Base-by-base conservation (phyloP, 2,797 vertebrate genomes). In the Sebastiscus tertius region DNA sequence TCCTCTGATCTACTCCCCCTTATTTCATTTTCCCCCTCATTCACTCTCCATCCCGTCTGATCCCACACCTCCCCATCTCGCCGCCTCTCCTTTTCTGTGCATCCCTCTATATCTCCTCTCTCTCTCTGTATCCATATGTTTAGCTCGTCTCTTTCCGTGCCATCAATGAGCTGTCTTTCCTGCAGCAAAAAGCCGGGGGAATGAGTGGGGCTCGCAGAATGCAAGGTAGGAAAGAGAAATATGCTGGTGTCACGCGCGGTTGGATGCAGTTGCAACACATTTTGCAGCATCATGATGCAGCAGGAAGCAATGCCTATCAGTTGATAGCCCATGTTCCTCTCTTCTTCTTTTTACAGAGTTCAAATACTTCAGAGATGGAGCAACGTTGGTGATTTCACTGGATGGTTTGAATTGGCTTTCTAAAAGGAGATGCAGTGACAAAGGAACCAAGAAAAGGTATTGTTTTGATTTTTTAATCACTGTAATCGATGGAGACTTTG, bases 391-490 rank as follows among this genome's bases (percentile, higher is more conserved):
- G 95, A 96, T 87, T 96, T 96, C 74, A 96, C 3, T 79, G 64
- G 82, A 90, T 5, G 61, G 75, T 68, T 73, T 88, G 13, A 87
- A 89, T 93, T 78, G 96, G 96, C n/a, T 96, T 94, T 88, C 94
- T 94, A 77, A 96, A 95, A 90, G 96, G 94, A 90, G 94, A 95
- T 67, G 94, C 95, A 68, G 95, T 92, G 87, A 71, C 54, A 66
- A 96, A 96, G 22, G 94, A 94, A 67, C 95, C 79, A 96, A 95
- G 75, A 94, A 96, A 92, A 96, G 97, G 96, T 97, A 97, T 42
- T 1, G 39, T 63, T 82, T 69, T 8, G 0, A 75, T 55, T 69
- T n/a, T 20, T n/a, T n/a, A 18, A 20, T 52, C 75, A 29, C 8
- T 39, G 70, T 46, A 71, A 22, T 31, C 58, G 24, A n/a, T 59